Conservation (phyloP, 2,797 vertebrate genomes). For the Macroramphosus scolopax region DNA sequence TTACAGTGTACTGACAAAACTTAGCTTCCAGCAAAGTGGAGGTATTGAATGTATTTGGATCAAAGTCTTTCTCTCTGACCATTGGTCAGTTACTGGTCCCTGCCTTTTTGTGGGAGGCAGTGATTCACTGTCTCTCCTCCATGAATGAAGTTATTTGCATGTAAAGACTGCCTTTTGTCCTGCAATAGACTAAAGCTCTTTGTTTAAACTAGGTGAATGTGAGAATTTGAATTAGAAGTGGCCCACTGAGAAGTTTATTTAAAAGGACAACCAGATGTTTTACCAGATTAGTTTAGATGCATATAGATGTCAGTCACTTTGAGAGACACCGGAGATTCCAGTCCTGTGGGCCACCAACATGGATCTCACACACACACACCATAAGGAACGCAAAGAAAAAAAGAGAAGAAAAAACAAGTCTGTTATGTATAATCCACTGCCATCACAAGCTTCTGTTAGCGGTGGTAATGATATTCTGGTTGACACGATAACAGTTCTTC, state of each 20-base stretch:
- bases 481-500: conserved; percentile 6
- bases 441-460: conserved; percentile 9
- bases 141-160: conserved; percentile 53
- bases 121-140: conserved; percentile 40
- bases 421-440: conserved; percentile 5
- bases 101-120: conserved; percentile 43
- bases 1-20: no score
- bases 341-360: no score
- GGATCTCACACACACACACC: no score
- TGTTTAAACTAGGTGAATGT: conserved; percentile 51
- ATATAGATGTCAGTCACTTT: not conserved
- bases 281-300: no score
- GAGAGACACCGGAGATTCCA: not conserved
- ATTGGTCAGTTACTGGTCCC: conserved; percentile 15
- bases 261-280: not conserved
- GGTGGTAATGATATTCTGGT: conserved; percentile 17
- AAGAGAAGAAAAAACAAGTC: no score
- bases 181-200: conserved; percentile 40
- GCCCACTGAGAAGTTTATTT: conserved; percentile 1
- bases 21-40: not conserved
- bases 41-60: conserved; percentile 3
- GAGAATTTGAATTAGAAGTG: conserved; percentile 54
- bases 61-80: conserved; percentile 10
- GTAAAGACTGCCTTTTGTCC: conserved; percentile 52
- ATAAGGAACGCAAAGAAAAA: no score